A percentile compares a stretch with the other conserved stretches of the same genome.
phyloP scores from a whole-genome alignment of 1,140 invertebrate genomes.

The Aporrectodea caliginosa region DNA sequence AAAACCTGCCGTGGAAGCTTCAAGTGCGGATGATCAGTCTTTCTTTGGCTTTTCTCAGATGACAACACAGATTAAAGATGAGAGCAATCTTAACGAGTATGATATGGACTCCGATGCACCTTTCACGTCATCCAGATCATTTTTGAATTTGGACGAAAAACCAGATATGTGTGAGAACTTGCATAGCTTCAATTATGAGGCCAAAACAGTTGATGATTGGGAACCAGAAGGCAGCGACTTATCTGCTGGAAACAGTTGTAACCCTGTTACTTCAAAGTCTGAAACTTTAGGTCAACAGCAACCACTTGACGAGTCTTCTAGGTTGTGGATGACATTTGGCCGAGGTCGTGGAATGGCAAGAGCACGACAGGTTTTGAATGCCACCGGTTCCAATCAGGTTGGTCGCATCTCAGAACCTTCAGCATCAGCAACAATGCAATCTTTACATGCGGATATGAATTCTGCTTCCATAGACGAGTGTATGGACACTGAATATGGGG shows the following conservation, averaged over 20 bases:
- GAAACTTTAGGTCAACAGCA: neutral
- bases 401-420: neutral
- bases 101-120: neutral
- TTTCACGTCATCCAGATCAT: too few relatives aligned
- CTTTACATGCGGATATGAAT: neutral
- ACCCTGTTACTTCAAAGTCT: neutral
- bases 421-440: neutral
- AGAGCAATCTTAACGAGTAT: neutral
- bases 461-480: neutral
- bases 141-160: neutral
- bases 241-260: neutral
- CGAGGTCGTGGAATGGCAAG: neutral
- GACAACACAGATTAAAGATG: too few relatives aligned
- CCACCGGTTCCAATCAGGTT: neutral
- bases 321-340: neutral
- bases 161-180: neutral
- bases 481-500: too few relatives aligned
- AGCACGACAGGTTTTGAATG: neutral
- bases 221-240: neutral
- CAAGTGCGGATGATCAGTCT: too few relatives aligned
- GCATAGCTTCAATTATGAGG: neutral
- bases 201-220: neutral
- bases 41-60: too few relatives aligned
- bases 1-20: neutral
- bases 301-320: neutral